These are phyloP conservation scores for Dipodomys merriami DNA, from an alignment of 2,113 vertebrate genomes.

Conservation along the genomic window DNA sequence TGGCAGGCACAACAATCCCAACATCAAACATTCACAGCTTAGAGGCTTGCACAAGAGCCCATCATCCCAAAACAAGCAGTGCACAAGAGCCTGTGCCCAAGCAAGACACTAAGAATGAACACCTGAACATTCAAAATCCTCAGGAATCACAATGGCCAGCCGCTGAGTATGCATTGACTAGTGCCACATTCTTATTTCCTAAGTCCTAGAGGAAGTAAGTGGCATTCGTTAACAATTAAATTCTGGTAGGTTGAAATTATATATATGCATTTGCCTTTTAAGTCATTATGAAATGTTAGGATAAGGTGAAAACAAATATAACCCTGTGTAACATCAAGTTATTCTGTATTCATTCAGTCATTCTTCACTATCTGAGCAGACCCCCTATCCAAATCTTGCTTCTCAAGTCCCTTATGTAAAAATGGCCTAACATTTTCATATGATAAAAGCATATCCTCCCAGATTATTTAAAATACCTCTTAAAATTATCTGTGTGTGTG, in stretches of 20 bases:
- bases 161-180: background rate
- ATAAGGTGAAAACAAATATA: slow-evolving; percentile 14
- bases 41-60: background rate
- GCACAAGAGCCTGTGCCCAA: background rate
- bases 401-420: background rate
- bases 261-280: background rate
- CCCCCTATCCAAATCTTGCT: too few species aligned
- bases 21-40: background rate
- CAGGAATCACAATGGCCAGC: background rate
- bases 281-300: background rate
- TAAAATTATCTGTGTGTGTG: too few species aligned
- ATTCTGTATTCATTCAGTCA: too few species aligned
- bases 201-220: background rate
- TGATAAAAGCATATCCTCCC: background rate
- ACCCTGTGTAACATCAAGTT: too few species aligned
- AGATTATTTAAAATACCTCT: too few species aligned
- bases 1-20: background rate
- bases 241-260: background rate
- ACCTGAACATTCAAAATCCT: slow-evolving; percentile 18
- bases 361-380: background rate
- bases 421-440: background rate
- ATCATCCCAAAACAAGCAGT: slow-evolving; percentile 17
- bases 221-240: background rate
- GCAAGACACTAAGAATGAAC: background rate
- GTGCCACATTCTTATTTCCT: background rate